Conservation (phyloP, 1,140 invertebrate genomes). For the Alviniconcha marisindica region DNA sequence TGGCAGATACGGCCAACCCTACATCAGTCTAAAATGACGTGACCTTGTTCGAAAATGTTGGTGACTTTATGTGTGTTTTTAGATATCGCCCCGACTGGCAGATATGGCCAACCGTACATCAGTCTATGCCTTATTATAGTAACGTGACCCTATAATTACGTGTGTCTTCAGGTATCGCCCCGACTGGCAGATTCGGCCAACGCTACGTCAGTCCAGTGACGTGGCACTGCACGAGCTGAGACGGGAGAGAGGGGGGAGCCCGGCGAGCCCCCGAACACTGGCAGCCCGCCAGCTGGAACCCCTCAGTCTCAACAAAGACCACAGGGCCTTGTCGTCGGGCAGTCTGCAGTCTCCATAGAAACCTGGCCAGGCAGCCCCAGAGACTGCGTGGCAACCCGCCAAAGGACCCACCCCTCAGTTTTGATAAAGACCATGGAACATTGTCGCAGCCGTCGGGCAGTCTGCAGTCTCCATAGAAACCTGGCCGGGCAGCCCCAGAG, state of each 20-base stretch:
- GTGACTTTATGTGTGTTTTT: background rate
- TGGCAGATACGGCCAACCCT: no score
- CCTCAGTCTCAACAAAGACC: background rate
- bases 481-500: no score
- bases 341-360: conserved; percentile 10
- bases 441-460: conserved; percentile 10
- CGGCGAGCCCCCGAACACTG: background rate
- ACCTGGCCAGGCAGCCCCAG: no score
- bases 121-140: background rate
- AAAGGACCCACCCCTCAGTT: conserved; percentile 19
- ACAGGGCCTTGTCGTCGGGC: background rate
- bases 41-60: no score
- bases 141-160: background rate
- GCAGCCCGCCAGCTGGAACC: conserved; percentile 17
- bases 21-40: background rate
- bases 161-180: conserved; percentile 20
- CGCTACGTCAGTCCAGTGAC: conserved; percentile 29
- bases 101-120: no score
- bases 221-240: conserved; percentile 36
- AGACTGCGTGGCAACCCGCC: background rate
- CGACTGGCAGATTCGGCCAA: conserved; percentile 13
- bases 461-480: conserved; percentile 13
- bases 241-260: background rate
- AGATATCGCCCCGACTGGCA: background rate
- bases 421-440: background rate